These are phyloP conservation scores for Spialia ferax DNA, from an alignment of 2,888 invertebrate genomes.

Conservation along the genomic window DNA sequence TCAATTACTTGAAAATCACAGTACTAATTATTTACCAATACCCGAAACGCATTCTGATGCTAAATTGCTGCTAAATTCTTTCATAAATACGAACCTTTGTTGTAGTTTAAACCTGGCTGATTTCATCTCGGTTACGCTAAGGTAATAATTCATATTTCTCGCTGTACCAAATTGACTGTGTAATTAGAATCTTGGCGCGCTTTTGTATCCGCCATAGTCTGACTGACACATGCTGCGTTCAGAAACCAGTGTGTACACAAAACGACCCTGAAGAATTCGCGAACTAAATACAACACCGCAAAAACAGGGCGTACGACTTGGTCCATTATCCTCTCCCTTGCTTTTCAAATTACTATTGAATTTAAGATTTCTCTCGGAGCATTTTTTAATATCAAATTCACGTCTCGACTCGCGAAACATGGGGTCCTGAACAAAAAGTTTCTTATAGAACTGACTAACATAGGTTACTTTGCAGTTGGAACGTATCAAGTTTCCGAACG, in stretches of 20 bases:
- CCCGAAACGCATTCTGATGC: conserved; percentile 65
- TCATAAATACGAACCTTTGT: conserved; percentile 63
- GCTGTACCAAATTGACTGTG: conserved; percentile 84
- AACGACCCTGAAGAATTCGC: conserved; percentile 78
- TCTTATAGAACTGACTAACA: conserved; percentile 49
- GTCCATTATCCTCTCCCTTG: conserved; percentile 76
- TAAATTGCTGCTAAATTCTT: conserved; percentile 61
- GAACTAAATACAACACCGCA: conserved; percentile 84
- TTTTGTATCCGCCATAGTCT: conserved; percentile 67
- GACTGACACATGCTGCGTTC: conserved; percentile 77
- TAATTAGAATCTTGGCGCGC: conserved; percentile 78
- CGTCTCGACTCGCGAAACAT: conserved; percentile 66
- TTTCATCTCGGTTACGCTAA: conserved; percentile 74
- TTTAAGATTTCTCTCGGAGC: conserved; percentile 80
- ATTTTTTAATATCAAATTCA: conserved; percentile 79
- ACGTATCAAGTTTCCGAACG: conserved; percentile 59
- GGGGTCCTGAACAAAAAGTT: conserved; percentile 64
- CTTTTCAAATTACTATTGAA: conserved; percentile 84
- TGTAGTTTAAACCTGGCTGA: conserved; percentile 70
- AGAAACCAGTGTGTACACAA: conserved; percentile 81
- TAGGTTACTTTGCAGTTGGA: conserved; percentile 53
- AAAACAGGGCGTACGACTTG: conserved; percentile 76
- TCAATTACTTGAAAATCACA: conserved; percentile 67
- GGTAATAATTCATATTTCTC: conserved; percentile 80
- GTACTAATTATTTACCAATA: conserved; percentile 67